Evolutionary conservation across 2,888 invertebrate genomes (phyloP).

Genomic region (Thumatha senex): DNA sequence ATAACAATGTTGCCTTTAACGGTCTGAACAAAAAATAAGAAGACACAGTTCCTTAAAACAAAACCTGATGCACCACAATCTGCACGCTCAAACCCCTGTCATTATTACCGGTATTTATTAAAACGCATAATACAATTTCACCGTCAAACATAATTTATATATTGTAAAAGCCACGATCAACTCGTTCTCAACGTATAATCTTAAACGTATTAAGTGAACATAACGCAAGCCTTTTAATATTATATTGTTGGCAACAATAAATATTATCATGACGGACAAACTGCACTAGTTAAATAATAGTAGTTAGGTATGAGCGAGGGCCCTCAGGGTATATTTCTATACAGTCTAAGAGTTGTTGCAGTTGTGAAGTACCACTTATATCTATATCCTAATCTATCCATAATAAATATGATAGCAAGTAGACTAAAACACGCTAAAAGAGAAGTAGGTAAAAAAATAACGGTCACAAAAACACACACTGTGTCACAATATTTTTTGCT

Average conservation of each 20-base stretch:
- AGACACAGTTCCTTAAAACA: slow-evolving; percentile 25
- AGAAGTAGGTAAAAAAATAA: too few relatives aligned
- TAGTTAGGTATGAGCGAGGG: slow-evolving; percentile 18
- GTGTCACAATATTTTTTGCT: too few relatives aligned
- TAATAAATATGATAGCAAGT: too few relatives aligned
- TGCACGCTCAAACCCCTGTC: slow-evolving; percentile 37
- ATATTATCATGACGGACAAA: slow-evolving; percentile 32
- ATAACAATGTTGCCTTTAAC: not conserved
- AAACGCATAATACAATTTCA: slow-evolving; percentile 51
- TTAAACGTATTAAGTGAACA: slow-evolving; percentile 45
- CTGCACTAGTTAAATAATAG: slow-evolving; percentile 33
- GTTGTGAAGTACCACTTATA: not conserved
- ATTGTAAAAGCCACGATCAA: slow-evolving; percentile 43
- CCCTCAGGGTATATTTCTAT: slow-evolving; percentile 17
- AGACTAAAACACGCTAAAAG: too few relatives aligned
- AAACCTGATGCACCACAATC: slow-evolving; percentile 26
- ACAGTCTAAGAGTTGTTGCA: slow-evolving; percentile 14
- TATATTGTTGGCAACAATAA: slow-evolving; percentile 45
- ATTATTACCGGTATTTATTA: slow-evolving; percentile 42
- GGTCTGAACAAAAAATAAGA: slow-evolving; percentile 2
- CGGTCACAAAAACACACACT: too few relatives aligned
- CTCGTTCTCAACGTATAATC: slow-evolving; percentile 44
- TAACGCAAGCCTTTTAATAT: slow-evolving; percentile 41
- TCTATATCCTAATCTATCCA: too few relatives aligned
- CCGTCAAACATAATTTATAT: slow-evolving; percentile 54